Evolutionary conservation across 2,888 invertebrate genomes (phyloP), one percentile per base, ranked within the genome.

Genomic region (Synanthedon andrenaeformis): DNA sequence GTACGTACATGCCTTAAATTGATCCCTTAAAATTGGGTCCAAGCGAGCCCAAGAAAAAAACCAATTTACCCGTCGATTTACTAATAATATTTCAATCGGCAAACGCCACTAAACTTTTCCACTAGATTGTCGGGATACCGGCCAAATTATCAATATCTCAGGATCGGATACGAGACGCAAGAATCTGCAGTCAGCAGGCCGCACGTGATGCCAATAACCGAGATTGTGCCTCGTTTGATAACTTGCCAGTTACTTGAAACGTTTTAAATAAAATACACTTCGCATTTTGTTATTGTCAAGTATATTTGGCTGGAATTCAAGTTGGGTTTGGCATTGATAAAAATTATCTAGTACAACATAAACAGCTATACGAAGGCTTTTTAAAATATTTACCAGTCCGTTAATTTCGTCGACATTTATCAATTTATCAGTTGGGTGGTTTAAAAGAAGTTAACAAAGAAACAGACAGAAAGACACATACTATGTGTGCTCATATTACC

Each of bases 141-240:
- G 19, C 49, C 49, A 68, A 70, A 76, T 78, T 78, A 78, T 76
- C 75, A 76, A 79, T 79, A 77, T 76, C 76, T 67, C 62, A 57
- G 63, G 61, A 58, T 62, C 56, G 61, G 58, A 13, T 28, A n/a
- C 52, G 11, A 62, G 69, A 35, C 35, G 35, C 73, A 76, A 76
- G 77, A 77, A 78, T 78, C 76, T 74, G 72, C 67, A 68, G 69
- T 74, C 72, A 72, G 70, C 53, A 49, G 49, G 45, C 51, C 62
- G 66, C 63, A 74, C 77, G 76, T 78, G 79, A 70, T 58, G 58
- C 58, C 67, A 72, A 77, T 79, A 67, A 67, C 61, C 58, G 70
- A 72, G 65, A 62, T 63, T 56, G 56, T 60, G 51, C 28, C 14
- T 14, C 35, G 17, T 54, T 54, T 41, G 23, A 17, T 49, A 51